A percentile compares a stretch with the other conserved stretches of the same genome.
Evolutionary conservation across 2,113 vertebrate species (phyloP).

Genomic region (Scartelaos histophorus): DNA sequence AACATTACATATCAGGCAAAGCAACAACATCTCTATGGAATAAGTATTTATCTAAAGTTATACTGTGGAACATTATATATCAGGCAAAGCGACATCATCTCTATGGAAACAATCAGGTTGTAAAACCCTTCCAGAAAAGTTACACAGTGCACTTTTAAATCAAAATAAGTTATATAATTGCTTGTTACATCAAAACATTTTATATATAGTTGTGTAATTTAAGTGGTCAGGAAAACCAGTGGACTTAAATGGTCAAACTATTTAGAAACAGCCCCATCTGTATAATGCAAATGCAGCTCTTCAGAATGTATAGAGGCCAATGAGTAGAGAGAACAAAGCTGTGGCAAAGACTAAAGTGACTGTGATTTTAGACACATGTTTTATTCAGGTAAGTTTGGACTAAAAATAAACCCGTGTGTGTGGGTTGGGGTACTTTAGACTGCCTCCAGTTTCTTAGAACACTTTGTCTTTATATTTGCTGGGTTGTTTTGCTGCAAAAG

Average conservation of each 20-base stretch:
- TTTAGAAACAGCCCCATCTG: neutral
- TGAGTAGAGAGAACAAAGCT: neutral
- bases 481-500: neutral
- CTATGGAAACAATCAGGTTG: no score
- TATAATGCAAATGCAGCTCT: neutral
- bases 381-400: conserved; percentile 9
- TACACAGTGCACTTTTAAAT: no score
- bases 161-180: no score
- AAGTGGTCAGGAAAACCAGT: neutral
- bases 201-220: no score
- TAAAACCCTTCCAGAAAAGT: no score
- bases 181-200: no score
- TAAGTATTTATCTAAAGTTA: no score
- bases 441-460: neutral
- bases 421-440: neutral
- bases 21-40: no score
- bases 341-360: neutral
- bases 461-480: neutral
- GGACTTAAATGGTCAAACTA: neutral
- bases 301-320: neutral
- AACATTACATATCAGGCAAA: no score
- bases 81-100: no score
- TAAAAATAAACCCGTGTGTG: conserved; percentile 7
- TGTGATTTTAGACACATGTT: conserved; percentile 3
- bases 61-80: no score